Base-by-base conservation (phyloP, 2,888 invertebrate genomes). In the Athalia rosae region DNA sequence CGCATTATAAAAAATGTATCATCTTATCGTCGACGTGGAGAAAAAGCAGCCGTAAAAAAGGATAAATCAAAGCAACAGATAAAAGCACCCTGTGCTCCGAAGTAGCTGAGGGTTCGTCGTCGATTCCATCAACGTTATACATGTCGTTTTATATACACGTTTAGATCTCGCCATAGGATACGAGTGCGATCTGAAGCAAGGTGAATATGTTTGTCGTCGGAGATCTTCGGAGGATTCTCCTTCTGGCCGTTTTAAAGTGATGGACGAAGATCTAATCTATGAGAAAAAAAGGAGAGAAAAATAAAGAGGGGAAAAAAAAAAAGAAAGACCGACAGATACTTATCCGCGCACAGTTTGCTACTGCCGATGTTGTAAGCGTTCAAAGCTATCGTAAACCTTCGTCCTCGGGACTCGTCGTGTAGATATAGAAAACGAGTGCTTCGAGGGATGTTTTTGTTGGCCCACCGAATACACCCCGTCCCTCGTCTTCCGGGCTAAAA, bases 61-160 rank as follows among this genome's bases (percentile, higher is more conserved):
- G 56, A 69, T 71, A 71, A 71, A 71, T 71, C 71, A 71, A 58
- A 71, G 71, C 71, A 71, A 71, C 71, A 47, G 71, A 71, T 71
- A 71, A 41, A 43, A 7, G 43, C 28, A 28, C 28, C 28, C 1
- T 28, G 2, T 28, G 28, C 28, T 28, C 28, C 28, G 28, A 2
- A 28, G 28, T 28, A 28, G 28, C 28, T 28, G 28, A 28, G 28
- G 28, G 28, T 28, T 28, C 28, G 28, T 28, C 28, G 28, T 28
- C 28, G 28, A 28, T 28, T 28, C 28, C 2, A 28, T 28, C 28
- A 28, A 28, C 28, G 28, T 2, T 28, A 28, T 28, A 28, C 28
- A 28, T 28, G n/a, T n/a, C 28, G 28, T 28, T 28, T 28, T 28
- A 28, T 28, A 28, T 2, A 28, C 28, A 28, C 28, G 28, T 28